These are phyloP conservation scores for Plutomurus gul DNA, from an alignment of 1,140 invertebrate genomes.

Conservation along the genomic window DNA sequence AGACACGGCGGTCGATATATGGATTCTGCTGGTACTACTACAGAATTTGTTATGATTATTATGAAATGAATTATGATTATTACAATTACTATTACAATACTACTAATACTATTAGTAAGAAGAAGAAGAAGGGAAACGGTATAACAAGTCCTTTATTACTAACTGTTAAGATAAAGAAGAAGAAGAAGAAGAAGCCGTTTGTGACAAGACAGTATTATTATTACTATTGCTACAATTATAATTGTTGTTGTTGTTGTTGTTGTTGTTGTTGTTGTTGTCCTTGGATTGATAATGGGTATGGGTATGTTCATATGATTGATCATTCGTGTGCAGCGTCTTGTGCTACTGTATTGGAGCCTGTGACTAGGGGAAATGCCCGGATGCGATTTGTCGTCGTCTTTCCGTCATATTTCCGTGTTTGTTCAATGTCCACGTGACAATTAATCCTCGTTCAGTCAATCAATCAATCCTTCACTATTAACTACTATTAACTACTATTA, in stretches of 20 bases:
- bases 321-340: background rate
- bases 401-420: constrained; percentile 6
- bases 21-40: constrained; percentile 15
- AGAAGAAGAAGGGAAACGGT: background rate
- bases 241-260: background rate
- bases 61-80: background rate
- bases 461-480: background rate
- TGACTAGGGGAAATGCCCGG: background rate
- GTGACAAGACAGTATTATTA: constrained; percentile 21
- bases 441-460: constrained; percentile 24
- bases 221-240: background rate
- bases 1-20: background rate
- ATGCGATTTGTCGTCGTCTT: background rate
- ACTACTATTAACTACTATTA: background rate
- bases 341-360: background rate
- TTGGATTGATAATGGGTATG: background rate
- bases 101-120: background rate
- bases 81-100: background rate
- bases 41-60: background rate
- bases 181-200: no score
- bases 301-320: background rate
- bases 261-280: background rate
- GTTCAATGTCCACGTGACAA: constrained; percentile 5
- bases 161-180: background rate
- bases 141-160: background rate